Percentiles rank a stretch among this genome's conserved stretches.
Conservation (phyloP, 2,113 vertebrate genomes). For the Hylia prasina region DNA sequence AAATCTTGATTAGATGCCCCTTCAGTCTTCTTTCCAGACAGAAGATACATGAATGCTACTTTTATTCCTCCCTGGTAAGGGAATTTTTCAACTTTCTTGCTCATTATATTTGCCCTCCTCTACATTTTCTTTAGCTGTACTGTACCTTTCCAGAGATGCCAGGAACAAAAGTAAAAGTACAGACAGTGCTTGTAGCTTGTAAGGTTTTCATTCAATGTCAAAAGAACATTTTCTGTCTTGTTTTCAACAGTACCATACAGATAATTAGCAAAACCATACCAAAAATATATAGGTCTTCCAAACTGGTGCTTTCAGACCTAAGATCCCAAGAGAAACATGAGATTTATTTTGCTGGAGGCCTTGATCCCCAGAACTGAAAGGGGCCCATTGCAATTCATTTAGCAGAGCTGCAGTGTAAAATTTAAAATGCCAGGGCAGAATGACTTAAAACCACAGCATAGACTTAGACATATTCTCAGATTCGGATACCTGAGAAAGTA, state of each 20-base stretch:
- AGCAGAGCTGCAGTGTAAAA: not conserved
- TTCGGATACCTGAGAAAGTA: not conserved
- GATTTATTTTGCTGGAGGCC: not conserved
- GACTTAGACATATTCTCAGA: not conserved
- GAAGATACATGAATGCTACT: fast-evolving
- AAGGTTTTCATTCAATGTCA: not conserved
- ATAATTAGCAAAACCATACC: not conserved
- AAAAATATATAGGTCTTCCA: not conserved
- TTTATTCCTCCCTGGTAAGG: not conserved
- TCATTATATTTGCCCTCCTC: not conserved
- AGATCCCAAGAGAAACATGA: not conserved
- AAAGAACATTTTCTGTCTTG: not conserved
- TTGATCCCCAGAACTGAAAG: not conserved
- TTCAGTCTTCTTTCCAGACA: not conserved
- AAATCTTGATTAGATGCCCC: not conserved
- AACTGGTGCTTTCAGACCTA: not conserved
- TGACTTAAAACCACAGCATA: not conserved
- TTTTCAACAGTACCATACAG: not conserved
- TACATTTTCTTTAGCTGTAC: not conserved
- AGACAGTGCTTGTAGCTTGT: not conserved
- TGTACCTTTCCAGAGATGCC: not conserved
- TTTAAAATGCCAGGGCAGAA: not conserved
- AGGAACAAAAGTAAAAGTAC: not conserved
- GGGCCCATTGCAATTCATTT: not conserved
- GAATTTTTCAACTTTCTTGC: not conserved